These are phyloP conservation scores for Toxonevra muliebris DNA, from an alignment of 2,888 invertebrate genomes.

Conservation along the genomic window DNA sequence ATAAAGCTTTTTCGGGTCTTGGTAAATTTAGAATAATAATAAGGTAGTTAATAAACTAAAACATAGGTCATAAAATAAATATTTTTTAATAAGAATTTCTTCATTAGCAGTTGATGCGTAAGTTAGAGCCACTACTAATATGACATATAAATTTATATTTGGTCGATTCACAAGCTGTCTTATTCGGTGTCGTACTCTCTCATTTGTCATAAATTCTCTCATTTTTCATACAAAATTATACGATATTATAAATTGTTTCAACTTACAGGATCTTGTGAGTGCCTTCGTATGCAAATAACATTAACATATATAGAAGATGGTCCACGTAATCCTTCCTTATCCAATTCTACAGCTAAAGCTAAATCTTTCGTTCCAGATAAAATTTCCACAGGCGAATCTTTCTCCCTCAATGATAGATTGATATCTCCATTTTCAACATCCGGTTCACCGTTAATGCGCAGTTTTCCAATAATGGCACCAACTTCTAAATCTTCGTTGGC, in stretches of 20 bases:
- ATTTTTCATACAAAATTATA: too few species aligned
- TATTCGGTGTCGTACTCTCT: too few species aligned
- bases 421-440: conserved; percentile 78
- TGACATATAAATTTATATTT: too few species aligned
- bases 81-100: neutral
- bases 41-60: too few species aligned
- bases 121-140: too few species aligned
- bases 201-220: too few species aligned
- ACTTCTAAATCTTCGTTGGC: conserved; percentile 86
- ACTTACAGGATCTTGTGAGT: conserved; percentile 80
- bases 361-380: conserved; percentile 82
- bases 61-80: too few species aligned
- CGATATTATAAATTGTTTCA: neutral
- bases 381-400: conserved; percentile 81
- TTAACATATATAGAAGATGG: conserved; percentile 88
- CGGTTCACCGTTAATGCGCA: conserved; percentile 85
- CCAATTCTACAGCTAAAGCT: conserved; percentile 78
- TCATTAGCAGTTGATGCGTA: neutral
- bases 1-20: too few species aligned
- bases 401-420: conserved; percentile 79
- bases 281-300: conserved; percentile 83
- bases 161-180: too few species aligned
- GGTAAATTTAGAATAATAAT: too few species aligned
- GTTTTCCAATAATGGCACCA: conserved; percentile 79
- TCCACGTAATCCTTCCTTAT: conserved; percentile 85